Evolutionary conservation across 1,140 invertebrate species (phyloP).

Genomic region (Drosophila takahashii): DNA sequence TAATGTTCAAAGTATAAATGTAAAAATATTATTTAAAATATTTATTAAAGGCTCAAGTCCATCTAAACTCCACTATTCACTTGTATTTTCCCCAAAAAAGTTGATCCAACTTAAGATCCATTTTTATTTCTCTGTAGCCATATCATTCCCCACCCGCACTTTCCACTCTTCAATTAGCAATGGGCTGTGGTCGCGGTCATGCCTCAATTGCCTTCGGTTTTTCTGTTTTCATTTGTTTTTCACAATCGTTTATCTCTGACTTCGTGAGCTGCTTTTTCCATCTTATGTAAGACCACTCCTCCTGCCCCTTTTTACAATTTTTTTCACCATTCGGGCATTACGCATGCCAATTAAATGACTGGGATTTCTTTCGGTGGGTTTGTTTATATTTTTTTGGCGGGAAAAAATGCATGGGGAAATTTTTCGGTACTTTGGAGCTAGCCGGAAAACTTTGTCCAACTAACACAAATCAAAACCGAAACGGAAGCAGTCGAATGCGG

Average conservation of each 20-base stretch:
- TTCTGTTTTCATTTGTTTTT: constrained; percentile 56
- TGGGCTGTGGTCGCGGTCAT: constrained; percentile 60
- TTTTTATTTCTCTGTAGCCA: constrained; percentile 2
- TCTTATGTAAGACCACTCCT: constrained; percentile 45
- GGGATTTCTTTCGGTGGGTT: constrained; percentile 14
- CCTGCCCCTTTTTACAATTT: constrained; percentile 8
- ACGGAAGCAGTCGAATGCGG: constrained; percentile 68
- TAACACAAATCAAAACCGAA: constrained; percentile 53
- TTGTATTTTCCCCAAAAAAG: background rate
- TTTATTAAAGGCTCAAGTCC: no score
- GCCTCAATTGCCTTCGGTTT: constrained; percentile 59
- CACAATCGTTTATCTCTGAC: constrained; percentile 45
- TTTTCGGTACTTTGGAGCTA: constrained; percentile 11
- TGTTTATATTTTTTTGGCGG: constrained; percentile 36
- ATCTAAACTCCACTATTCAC: no score
- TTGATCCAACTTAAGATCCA: background rate
- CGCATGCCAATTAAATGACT: constrained; percentile 57
- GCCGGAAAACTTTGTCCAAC: constrained; percentile 58
- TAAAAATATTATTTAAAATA: no score
- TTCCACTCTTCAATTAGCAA: constrained; percentile 59
- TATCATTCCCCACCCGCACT: constrained; percentile 1
- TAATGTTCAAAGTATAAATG: background rate
- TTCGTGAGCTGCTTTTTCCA: constrained; percentile 32
- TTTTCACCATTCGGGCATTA: constrained; percentile 35
- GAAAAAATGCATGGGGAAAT: constrained; percentile 36